These are phyloP conservation scores for Cichladusa arquata DNA, from an alignment of 2,113 vertebrate genomes.

Conservation along the genomic window DNA sequence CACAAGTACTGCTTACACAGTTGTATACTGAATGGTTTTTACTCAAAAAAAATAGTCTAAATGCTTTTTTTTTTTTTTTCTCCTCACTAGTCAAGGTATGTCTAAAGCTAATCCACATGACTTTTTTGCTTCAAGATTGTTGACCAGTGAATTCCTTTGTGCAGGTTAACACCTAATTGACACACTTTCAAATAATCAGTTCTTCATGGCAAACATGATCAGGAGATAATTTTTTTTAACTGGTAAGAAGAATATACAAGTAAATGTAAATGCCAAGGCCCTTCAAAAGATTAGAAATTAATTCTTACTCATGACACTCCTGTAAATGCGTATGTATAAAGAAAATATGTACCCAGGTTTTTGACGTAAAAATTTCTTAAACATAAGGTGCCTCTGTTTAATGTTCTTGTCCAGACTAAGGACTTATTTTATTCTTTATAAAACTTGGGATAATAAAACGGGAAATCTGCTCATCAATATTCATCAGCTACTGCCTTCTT, in stretches of 20 bases:
- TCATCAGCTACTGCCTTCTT: not conserved
- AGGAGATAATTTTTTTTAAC: not conserved
- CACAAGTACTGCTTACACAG: not conserved
- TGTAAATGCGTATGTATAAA: not conserved
- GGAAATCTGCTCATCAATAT: not conserved
- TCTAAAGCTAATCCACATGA: not conserved
- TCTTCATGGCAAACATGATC: not conserved
- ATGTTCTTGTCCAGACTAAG: not conserved
- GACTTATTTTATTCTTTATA: not conserved
- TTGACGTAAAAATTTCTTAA: not conserved
- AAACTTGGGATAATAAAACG: not conserved
- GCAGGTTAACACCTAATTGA: not conserved
- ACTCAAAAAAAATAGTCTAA: not conserved
- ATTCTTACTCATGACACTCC: not conserved
- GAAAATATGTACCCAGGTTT: not conserved
- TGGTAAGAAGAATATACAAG: not conserved
- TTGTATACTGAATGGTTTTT: not conserved
- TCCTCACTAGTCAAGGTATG: not conserved
- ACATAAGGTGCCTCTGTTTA: not conserved
- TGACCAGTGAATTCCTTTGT: not conserved
- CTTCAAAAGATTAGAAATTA: not conserved
- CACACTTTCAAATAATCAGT: not conserved
- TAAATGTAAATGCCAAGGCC: not conserved
- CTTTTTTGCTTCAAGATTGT: not conserved
- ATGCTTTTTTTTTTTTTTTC: not conserved